phyloP scores from a whole-genome alignment of 2,797 vertebrate genomes.

The Emys orbicularis region DNA sequence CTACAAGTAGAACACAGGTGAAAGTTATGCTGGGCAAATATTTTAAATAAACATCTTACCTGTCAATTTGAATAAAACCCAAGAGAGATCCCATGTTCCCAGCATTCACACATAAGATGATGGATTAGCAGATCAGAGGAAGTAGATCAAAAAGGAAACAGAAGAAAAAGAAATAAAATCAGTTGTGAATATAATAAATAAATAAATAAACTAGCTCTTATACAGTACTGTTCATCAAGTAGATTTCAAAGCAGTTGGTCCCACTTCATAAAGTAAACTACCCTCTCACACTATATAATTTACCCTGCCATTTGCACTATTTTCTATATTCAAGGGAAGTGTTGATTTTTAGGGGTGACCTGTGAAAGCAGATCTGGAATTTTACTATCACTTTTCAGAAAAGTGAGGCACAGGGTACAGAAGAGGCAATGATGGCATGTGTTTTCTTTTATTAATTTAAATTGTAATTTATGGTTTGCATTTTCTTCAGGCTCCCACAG shows the following conservation, averaged over 20 bases:
- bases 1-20: conserved; percentile 18
- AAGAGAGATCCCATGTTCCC: conserved; percentile 40
- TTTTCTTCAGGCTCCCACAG: conserved; percentile 12
- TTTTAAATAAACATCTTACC: conserved; percentile 55
- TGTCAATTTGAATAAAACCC: conserved; percentile 23
- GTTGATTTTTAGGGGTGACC: conserved; percentile 24
- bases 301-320: conserved; percentile 10
- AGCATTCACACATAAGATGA: not conserved
- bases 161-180: conserved; percentile 30
- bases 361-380: conserved; percentile 16
- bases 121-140: conserved; percentile 48
- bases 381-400: not conserved
- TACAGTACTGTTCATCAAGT: not conserved
- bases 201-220: not conserved
- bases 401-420: not conserved
- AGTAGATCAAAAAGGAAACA: conserved; percentile 41
- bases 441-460: not conserved
- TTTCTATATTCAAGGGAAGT: not conserved
- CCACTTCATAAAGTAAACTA: conserved; percentile 43
- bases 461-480: not conserved
- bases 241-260: conserved; percentile 34
- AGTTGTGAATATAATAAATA: conserved; percentile 3
- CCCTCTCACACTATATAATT: conserved; percentile 28
- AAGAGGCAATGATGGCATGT: not conserved
- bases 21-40: conserved; percentile 41